These are phyloP conservation scores for Channa striata DNA, from an alignment of 2,797 vertebrate species.

Conservation along the genomic window DNA sequence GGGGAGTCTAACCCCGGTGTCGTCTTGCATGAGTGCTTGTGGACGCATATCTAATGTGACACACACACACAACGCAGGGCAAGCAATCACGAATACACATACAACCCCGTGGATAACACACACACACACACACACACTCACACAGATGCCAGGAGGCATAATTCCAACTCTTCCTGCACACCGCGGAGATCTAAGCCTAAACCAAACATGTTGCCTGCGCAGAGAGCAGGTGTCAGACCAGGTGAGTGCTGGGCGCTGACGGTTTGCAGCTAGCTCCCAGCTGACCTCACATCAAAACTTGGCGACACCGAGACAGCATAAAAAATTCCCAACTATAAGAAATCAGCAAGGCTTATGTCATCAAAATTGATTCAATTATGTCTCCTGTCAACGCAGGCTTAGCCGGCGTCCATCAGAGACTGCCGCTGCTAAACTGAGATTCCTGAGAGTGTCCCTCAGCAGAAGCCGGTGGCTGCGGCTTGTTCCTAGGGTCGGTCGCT, in stretches of 20 bases:
- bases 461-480: slow-evolving; percentile 3
- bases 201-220: slow-evolving; percentile 55
- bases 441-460: slow-evolving; percentile 9
- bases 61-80: slow-evolving; percentile 46
- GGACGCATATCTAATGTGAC: slow-evolving; percentile 55
- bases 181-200: slow-evolving; percentile 40
- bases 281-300: slow-evolving; percentile 48
- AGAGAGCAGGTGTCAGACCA: slow-evolving; percentile 66
- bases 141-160: slow-evolving; percentile 28
- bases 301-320: neutral
- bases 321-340: slow-evolving; percentile 32
- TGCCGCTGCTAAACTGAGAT: slow-evolving; percentile 38
- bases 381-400: slow-evolving; percentile 60
- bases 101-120: slow-evolving; percentile 4
- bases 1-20: slow-evolving; percentile 57
- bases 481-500: neutral
- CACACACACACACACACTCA: neutral
- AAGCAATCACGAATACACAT: slow-evolving; percentile 41
- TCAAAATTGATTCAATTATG: slow-evolving; percentile 55
- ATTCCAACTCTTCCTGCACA: slow-evolving; percentile 37
- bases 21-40: slow-evolving; percentile 60
- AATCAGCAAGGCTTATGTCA: slow-evolving; percentile 53
- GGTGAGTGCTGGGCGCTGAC: slow-evolving; percentile 45
- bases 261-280: slow-evolving; percentile 41
- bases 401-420: slow-evolving; percentile 37